A percentile compares a stretch with the other conserved stretches of the same genome.
Evolutionary conservation across 2,888 invertebrate species (phyloP).

Genomic region (Tiliacea aurago): DNA sequence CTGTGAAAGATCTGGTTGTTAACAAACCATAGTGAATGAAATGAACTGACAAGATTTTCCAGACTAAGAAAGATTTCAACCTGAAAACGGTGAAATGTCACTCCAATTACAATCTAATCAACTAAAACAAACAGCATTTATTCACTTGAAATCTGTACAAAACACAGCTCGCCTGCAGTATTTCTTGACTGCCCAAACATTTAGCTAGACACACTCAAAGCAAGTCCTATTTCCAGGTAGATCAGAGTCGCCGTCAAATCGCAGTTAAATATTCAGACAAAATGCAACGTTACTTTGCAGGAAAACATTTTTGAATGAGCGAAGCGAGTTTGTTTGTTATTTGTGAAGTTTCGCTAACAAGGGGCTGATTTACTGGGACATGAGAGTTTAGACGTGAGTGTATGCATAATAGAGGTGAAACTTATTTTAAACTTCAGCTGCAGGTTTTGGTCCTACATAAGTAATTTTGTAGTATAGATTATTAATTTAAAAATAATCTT

Average conservation of each 20-base stretch:
- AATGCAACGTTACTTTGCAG: slow-evolving; percentile 13
- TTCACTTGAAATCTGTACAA: background rate
- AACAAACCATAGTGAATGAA: no score
- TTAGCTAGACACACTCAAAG: slow-evolving; percentile 20
- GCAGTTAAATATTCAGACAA: slow-evolving; percentile 54
- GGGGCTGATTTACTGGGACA: slow-evolving; percentile 14
- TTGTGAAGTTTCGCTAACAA: slow-evolving; percentile 28
- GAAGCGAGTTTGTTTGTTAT: slow-evolving; percentile 14
- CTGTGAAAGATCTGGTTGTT: background rate
- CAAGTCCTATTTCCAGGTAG: slow-evolving; percentile 16
- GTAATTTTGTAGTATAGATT: background rate
- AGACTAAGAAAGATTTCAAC: background rate
- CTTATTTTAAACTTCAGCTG: background rate
- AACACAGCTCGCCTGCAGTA: background rate
- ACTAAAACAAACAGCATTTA: background rate
- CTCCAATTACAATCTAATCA: slow-evolving; percentile 5
- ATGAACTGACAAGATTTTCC: background rate
- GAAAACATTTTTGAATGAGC: slow-evolving; percentile 40
- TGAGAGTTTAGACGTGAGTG: background rate
- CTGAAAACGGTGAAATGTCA: background rate
- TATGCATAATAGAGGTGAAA: background rate
- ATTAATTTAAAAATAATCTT: background rate
- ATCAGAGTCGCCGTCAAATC: slow-evolving; percentile 34
- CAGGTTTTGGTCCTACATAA: background rate
- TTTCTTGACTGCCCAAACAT: slow-evolving; percentile 5